These are phyloP conservation scores for Pampus argenteus DNA, from an alignment of 2,797 vertebrate genomes.

Conservation along the genomic window DNA sequence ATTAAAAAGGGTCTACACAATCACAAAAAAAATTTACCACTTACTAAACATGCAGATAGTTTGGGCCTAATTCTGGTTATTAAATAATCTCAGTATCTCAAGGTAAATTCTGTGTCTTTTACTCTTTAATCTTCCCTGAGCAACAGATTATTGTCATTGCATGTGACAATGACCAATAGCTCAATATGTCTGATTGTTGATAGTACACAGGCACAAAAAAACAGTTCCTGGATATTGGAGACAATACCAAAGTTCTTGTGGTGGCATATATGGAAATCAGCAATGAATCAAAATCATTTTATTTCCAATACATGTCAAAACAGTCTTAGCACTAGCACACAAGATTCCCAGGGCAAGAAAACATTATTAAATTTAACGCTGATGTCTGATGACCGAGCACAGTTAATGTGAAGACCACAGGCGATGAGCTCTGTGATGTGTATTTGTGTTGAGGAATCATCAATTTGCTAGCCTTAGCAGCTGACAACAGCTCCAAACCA, in stretches of 20 bases:
- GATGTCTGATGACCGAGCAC: background rate
- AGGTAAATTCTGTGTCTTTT: too few species aligned
- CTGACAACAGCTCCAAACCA: constrained; percentile 14
- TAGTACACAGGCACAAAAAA: background rate
- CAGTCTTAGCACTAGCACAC: background rate
- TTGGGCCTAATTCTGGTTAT: too few species aligned
- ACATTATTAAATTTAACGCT: background rate
- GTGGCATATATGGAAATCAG: background rate
- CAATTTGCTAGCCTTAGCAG: constrained; percentile 6
- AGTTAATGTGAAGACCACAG: constrained; percentile 11
- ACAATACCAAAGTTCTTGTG: background rate
- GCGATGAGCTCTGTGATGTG: background rate
- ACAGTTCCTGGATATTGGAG: background rate
- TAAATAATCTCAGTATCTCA: too few species aligned
- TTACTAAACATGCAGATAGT: background rate
- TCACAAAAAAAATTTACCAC: background rate
- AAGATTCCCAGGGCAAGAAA: background rate
- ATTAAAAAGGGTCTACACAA: too few species aligned
- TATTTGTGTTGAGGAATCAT: constrained; percentile 12
- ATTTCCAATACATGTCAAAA: constrained; percentile 3
- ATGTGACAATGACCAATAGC: background rate
- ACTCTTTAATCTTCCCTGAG: background rate
- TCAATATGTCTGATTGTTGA: background rate
- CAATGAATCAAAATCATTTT: background rate
- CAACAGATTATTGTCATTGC: background rate